Base-by-base conservation (phyloP, 2,113 vertebrate species). In the Ivindomyrus marchei region DNA sequence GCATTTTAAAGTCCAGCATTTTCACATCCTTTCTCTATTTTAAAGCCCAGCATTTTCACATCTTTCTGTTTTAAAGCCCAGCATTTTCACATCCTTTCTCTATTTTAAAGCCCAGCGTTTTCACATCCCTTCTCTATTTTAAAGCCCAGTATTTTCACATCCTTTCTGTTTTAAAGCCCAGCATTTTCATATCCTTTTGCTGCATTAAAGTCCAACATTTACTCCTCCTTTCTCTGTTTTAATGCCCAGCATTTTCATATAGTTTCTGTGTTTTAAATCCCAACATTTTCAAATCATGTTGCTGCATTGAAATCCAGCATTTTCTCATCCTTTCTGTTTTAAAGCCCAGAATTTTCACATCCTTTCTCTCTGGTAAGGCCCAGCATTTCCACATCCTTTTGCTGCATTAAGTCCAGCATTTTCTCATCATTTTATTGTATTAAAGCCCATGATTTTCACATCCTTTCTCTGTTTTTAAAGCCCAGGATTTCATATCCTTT, bases 161-260 rank as follows among this genome's bases (percentile, higher is more conserved):
- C 90, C 46, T 91, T 92, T 90, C 85, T 88, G 88, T 24, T 10
- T 62, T 9, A 53, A 58, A 62, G 42, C 5, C 10, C 36, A 17
- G 46, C 21, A 88, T 21, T 92, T 90, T 91, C 91, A 91, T 91
- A 24, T 89, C 77, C 90, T 91, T 92, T 90, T 91, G 92, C 77
- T 89, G 89, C 24, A 58, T 24, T 11, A 52, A 83, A 84, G 42
- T 27, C 3, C 47, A 8, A 36, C 15, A 89, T 19, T 92, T 90
- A 17, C 13, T 52, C 3, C 3, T 52, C 13, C 50, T 52, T 52
- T 15, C 50, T 52, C 50, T 17, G 13, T 52, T 17, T 52, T 52
- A 52, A 52, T 15, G 49, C 49, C 49, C 13, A 50, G 13, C 3
- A 49, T 49, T 49, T 49, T 49, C 49, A 13, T 13, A 49, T 49